These are phyloP conservation scores for Heliocidaris tuberculata DNA, from an alignment of 35 echinoderm and acorn worm species.

Conservation along the genomic window DNA sequence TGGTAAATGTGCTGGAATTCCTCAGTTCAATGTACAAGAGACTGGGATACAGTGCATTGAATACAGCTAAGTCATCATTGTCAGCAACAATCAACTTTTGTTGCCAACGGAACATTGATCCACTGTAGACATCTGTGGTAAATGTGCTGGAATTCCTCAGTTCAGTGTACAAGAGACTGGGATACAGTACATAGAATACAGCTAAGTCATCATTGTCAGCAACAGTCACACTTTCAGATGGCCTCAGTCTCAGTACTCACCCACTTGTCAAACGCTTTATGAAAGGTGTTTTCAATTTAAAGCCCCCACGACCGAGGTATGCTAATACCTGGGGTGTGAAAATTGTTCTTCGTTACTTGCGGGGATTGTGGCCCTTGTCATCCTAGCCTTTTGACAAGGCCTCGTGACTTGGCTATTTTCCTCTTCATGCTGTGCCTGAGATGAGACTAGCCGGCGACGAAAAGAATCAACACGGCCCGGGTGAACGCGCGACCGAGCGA, in stretches of 20 bases:
- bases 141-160: conserved; percentile 46
- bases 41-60: conserved; percentile 48
- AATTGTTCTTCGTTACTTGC: conserved; percentile 55
- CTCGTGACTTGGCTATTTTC: no score
- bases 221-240: no score
- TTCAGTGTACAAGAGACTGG: no score
- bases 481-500: no score
- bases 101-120: conserved; percentile 36
- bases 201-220: no score
- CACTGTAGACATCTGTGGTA: conserved; percentile 31
- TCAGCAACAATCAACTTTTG: background rate
- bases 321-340: conserved; percentile 56
- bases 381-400: no score
- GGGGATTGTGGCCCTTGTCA: background rate
- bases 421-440: no score
- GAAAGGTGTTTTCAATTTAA: conserved; percentile 43
- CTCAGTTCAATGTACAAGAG: conserved; percentile 39
- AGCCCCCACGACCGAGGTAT: conserved; percentile 51
- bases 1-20: conserved; percentile 31
- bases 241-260: conserved; percentile 21
- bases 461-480: no score
- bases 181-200: no score
- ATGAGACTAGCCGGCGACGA: no score
- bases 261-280: conserved; percentile 33
- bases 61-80: conserved; percentile 35